Conservation (phyloP, 35 echinoderm and acorn worm genomes). For the Nesometra sesokonis region DNA sequence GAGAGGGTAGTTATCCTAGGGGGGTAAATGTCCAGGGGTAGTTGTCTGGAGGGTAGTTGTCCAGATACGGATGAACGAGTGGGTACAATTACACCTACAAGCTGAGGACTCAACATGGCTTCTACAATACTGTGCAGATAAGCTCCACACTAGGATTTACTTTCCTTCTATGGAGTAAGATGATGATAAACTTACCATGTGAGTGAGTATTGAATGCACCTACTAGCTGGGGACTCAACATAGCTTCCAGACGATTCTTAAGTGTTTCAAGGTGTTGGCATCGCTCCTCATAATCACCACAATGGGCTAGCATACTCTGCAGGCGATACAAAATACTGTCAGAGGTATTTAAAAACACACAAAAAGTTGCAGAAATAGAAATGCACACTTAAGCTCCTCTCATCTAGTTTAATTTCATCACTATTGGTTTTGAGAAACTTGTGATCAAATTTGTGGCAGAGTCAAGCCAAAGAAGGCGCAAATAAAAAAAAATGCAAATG, state of each 20-base stretch:
- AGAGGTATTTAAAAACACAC: background rate
- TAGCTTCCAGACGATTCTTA: slow-evolving; percentile 89
- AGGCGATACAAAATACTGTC: background rate
- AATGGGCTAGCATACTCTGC: slow-evolving; percentile 93
- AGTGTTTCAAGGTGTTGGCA: slow-evolving; percentile 86
- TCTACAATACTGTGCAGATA: too few species aligned
- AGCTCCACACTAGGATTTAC: too few species aligned
- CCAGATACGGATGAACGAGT: too few species aligned
- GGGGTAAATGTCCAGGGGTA: too few species aligned
- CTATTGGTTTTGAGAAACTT: too few species aligned
- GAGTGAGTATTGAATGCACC: slow-evolving; percentile 93
- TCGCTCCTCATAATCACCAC: slow-evolving; percentile 96
- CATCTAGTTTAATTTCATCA: too few species aligned
- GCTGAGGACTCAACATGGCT: slow-evolving; percentile 91
- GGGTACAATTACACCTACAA: slow-evolving; percentile 77
- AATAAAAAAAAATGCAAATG: too few species aligned
- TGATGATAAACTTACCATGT: slow-evolving; percentile 49
- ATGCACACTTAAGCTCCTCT: background rate
- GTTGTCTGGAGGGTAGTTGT: too few species aligned
- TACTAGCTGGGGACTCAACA: slow-evolving; percentile 93
- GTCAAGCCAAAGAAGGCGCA: too few species aligned
- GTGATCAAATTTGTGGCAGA: too few species aligned
- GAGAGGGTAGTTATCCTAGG: too few species aligned
- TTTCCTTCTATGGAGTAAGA: too few species aligned
- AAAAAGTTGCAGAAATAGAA: background rate